phyloP scores from a whole-genome alignment of 2,113 vertebrate genomes.

The Gracilinanus agilis region DNA sequence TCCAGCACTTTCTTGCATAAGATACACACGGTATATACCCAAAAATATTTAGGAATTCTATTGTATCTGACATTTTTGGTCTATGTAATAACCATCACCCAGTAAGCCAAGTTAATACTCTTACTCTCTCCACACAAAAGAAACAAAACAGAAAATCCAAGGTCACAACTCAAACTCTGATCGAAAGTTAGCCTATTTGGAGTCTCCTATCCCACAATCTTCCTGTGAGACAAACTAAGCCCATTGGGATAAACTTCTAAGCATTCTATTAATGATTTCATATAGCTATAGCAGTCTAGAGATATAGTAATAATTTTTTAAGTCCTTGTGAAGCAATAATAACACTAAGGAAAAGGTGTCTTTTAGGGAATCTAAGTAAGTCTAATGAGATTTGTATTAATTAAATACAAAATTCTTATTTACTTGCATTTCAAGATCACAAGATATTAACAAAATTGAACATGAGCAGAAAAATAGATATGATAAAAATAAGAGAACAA shows the following conservation, averaged over 20 bases:
- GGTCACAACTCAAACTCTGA: constrained; percentile 25
- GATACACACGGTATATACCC: background rate
- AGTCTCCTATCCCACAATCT: background rate
- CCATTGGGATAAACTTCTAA: background rate
- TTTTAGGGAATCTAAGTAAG: constrained; percentile 32
- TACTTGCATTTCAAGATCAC: background rate
- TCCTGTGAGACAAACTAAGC: background rate
- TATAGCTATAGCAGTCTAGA: background rate
- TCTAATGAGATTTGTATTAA: constrained; percentile 4
- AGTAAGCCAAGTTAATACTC: constrained; percentile 5
- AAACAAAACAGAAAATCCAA: constrained; percentile 47
- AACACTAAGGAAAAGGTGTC: constrained; percentile 16
- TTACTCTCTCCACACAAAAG: constrained; percentile 15
- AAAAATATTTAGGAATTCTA: background rate
- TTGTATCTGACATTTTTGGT: constrained; percentile 4
- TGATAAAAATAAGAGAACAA: background rate
- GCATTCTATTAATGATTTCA: background rate
- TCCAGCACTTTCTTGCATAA: background rate
- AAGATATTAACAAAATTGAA: background rate
- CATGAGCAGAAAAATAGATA: background rate
- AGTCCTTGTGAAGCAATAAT: background rate
- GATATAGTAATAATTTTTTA: background rate
- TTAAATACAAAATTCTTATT: background rate
- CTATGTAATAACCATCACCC: constrained; percentile 45
- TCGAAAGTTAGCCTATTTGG: constrained; percentile 7